These are phyloP conservation scores for Clostera curtula DNA, from an alignment of 2,888 invertebrate species.

Conservation along the genomic window DNA sequence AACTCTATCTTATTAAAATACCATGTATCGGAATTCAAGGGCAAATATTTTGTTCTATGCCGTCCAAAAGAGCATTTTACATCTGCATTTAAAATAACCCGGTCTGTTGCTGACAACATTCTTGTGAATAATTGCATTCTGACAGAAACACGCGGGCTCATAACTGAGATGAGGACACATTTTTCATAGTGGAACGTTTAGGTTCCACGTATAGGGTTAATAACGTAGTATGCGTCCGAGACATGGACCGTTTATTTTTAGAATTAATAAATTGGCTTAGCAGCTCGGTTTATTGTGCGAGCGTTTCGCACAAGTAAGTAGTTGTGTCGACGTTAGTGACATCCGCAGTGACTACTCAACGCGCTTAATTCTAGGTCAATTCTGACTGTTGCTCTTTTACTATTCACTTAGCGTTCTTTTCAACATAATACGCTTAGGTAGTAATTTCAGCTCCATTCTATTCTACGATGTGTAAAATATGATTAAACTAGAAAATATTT, in stretches of 20 bases:
- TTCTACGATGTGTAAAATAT: conserved; percentile 5
- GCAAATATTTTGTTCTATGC: conserved; percentile 25
- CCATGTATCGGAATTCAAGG: conserved; percentile 31
- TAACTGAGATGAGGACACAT: conserved; percentile 26
- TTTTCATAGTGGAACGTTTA: conserved; percentile 45
- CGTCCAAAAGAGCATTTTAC: conserved; percentile 22
- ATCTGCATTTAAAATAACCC: conserved; percentile 29
- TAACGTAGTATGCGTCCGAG: conserved; percentile 61
- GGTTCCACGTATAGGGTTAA: conserved; percentile 63
- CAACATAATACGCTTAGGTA: conserved; percentile 25
- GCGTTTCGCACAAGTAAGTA: conserved; percentile 58
- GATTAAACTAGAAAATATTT: conserved; percentile 13
- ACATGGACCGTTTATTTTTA: conserved; percentile 69
- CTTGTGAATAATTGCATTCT: conserved; percentile 40
- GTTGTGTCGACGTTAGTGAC: conserved; percentile 29
- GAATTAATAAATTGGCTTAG: conserved; percentile 73
- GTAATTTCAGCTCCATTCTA: conserved; percentile 11
- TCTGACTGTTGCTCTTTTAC: conserved; percentile 33
- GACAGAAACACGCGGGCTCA: conserved; percentile 24
- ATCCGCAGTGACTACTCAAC: conserved; percentile 30
- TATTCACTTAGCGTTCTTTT: conserved; percentile 27
- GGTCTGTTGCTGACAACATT: conserved; percentile 32
- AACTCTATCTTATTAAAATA: conserved; percentile 25
- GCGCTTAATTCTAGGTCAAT: conserved; percentile 41
- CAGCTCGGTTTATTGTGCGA: conserved; percentile 64